These are phyloP conservation scores for Rutpela maculata DNA, from an alignment of 2,888 invertebrate genomes.

Conservation along the genomic window DNA sequence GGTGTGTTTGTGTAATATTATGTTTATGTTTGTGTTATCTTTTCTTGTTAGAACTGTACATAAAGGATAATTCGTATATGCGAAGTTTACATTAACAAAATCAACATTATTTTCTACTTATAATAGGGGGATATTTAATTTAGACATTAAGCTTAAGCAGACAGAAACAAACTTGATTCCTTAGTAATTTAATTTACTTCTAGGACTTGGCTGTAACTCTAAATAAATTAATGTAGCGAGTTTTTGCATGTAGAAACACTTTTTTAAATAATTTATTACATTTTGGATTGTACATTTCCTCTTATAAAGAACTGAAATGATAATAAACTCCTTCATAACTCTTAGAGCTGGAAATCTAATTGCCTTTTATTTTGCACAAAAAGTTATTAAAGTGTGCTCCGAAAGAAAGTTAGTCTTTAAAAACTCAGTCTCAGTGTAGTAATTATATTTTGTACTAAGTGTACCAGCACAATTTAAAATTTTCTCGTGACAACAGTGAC, in stretches of 20 bases:
- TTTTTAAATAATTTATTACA: neutral
- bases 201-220: neutral
- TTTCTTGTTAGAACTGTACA: too few species aligned
- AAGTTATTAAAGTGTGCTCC: neutral
- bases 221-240: neutral
- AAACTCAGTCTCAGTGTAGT: neutral
- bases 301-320: neutral
- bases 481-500: too few species aligned
- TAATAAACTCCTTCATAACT: neutral
- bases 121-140: neutral
- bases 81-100: too few species aligned
- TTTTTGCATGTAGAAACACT: neutral
- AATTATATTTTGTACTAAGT: too few species aligned
- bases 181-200: neutral
- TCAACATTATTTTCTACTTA: neutral
- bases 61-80: neutral
- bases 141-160: neutral
- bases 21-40: too few species aligned
- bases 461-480: too few species aligned
- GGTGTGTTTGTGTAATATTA: too few species aligned
- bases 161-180: neutral
- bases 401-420: neutral
- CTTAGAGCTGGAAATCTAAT: neutral
- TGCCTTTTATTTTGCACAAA: neutral
- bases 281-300: neutral